Percentiles rank a stretch among this genome's conserved stretches.
These are phyloP conservation scores for Epinotia bilunana DNA, from an alignment of 2,888 invertebrate genomes.

Conservation along the genomic window DNA sequence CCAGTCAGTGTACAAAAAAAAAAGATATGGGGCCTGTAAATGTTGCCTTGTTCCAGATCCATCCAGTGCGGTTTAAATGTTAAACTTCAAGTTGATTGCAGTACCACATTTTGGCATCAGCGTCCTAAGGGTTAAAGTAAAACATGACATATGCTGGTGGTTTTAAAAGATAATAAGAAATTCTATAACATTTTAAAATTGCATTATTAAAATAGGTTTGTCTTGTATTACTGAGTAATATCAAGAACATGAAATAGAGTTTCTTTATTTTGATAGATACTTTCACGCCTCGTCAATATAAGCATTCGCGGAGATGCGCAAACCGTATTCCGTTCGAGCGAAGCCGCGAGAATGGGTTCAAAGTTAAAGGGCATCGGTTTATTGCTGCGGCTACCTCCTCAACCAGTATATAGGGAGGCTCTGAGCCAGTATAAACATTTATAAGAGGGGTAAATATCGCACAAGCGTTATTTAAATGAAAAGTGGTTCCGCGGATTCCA, in stretches of 20 bases:
- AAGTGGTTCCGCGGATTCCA: neutral
- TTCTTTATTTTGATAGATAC: constrained; percentile 26
- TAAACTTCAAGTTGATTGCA: too few species aligned
- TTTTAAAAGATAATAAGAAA: too few species aligned
- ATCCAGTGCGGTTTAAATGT: too few species aligned
- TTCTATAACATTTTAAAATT: too few species aligned
- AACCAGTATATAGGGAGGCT: neutral
- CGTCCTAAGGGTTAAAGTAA: too few species aligned
- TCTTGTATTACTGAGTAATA: neutral
- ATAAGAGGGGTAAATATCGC: neutral
- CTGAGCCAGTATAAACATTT: neutral
- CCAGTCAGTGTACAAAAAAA: too few species aligned
- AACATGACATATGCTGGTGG: too few species aligned
- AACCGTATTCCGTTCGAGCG: constrained; percentile 1
- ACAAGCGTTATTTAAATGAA: constrained; percentile 8
- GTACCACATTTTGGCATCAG: too few species aligned
- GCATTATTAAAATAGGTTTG: neutral
- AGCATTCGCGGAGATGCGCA: constrained; percentile 13
- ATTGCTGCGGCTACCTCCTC: constrained; percentile 6
- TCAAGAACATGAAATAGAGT: constrained; percentile 14
- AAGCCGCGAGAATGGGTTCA: constrained; percentile 14
- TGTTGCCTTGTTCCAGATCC: too few species aligned
- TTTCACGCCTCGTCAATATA: constrained; percentile 19
- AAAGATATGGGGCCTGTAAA: too few species aligned
- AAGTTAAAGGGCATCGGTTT: constrained; percentile 18